Percentiles rank a stretch among this genome's conserved stretches.
Evolutionary conservation across 2,113 vertebrate species (phyloP).

Genomic region (Myrmophylax atrothorax): DNA sequence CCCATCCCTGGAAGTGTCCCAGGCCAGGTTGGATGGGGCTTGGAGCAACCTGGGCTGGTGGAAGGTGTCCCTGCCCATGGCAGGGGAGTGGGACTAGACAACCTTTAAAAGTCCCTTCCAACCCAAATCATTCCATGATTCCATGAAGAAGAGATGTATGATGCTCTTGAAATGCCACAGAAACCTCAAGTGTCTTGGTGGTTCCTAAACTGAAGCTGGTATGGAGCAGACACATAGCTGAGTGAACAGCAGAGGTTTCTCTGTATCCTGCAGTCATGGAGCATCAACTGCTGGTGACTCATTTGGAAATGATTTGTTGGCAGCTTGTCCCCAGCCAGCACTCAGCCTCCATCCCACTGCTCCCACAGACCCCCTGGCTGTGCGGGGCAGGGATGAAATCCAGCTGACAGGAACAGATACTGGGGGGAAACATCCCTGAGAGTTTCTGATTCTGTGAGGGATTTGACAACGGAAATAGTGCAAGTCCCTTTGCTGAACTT

Average conservation of each 20-base stretch:
- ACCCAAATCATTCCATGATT: background rate
- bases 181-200: fast-evolving
- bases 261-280: background rate
- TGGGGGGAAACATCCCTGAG: background rate
- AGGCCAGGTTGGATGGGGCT: too few relatives aligned
- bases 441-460: background rate
- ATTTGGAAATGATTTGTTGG: conserved; percentile 17
- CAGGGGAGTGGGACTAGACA: background rate
- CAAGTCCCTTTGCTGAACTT: background rate
- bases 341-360: background rate
- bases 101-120: background rate
- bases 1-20: too few relatives aligned
- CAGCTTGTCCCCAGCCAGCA: background rate
- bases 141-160: background rate
- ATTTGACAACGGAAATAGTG: background rate
- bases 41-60: background rate
- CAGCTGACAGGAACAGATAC: background rate
- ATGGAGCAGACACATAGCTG: background rate
- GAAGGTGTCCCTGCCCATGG: background rate
- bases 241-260: background rate
- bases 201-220: background rate
- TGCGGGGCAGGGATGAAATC: background rate
- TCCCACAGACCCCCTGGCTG: background rate
- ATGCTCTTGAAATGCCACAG: background rate
- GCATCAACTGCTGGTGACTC: conserved; percentile 1